phyloP scores from a whole-genome alignment of 2,113 vertebrate genomes.

The Chrysochloris asiatica region DNA sequence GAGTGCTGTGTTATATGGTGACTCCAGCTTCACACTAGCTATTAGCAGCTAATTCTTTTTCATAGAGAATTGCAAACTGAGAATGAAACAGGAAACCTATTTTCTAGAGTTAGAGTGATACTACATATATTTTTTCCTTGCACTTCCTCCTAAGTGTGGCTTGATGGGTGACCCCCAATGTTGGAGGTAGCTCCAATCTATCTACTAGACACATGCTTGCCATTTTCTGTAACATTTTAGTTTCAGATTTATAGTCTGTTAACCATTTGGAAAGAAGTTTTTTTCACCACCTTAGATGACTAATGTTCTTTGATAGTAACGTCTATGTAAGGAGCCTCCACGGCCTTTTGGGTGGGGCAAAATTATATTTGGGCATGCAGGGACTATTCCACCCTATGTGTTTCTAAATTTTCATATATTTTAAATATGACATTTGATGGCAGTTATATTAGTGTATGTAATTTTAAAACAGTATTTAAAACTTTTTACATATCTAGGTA shows the following conservation, averaged over 20 bases:
- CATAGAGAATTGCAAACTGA: constrained; percentile 85
- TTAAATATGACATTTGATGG: constrained; percentile 33
- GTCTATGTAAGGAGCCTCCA: neutral
- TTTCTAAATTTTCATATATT: neutral
- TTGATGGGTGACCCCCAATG: constrained; percentile 89
- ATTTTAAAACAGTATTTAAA: neutral
- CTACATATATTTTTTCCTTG: constrained; percentile 87
- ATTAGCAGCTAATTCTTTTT: constrained; percentile 81
- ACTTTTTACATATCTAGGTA: neutral
- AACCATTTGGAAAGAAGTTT: no score
- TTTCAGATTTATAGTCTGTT: constrained; percentile 86
- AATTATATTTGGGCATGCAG: neutral
- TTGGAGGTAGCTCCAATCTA: constrained; percentile 87
- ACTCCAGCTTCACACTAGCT: constrained; percentile 78
- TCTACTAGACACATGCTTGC: constrained; percentile 85
- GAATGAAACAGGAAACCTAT: constrained; percentile 86
- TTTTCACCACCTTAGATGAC: neutral
- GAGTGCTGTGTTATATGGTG: constrained; percentile 86
- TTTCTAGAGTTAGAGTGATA: constrained; percentile 91
- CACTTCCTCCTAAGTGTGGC: constrained; percentile 87
- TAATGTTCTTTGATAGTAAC: neutral
- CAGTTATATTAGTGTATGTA: neutral
- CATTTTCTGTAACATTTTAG: constrained; percentile 87
- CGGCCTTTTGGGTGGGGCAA: neutral
- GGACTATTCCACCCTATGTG: neutral